phyloP scores from a whole-genome alignment of 2,888 invertebrate species.

The Tridacna gigas region DNA sequence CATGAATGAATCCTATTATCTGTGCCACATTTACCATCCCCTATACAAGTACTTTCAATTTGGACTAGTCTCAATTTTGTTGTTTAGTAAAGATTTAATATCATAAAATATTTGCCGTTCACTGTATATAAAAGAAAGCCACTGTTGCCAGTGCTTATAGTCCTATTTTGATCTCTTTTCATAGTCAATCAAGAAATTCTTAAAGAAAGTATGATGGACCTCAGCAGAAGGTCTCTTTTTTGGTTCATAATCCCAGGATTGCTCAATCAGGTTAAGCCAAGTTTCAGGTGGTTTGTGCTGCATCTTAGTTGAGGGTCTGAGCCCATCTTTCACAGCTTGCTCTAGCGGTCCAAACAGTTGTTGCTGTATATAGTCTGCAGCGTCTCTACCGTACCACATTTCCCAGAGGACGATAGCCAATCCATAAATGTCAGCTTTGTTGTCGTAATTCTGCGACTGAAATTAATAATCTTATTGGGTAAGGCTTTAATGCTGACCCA shows the following conservation, averaged over 20 bases:
- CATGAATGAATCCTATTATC: no score
- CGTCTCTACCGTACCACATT: slow-evolving; percentile 78
- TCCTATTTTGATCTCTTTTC: no score
- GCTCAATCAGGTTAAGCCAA: slow-evolving; percentile 66
- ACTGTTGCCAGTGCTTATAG: no score
- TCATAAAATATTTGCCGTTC: no score
- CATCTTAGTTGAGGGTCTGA: slow-evolving; percentile 73
- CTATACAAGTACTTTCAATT: no score
- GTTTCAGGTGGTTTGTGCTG: slow-evolving; percentile 66
- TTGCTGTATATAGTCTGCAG: slow-evolving; percentile 72
- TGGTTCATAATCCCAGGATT: slow-evolving; percentile 71
- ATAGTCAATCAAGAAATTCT: slow-evolving; percentile 24
- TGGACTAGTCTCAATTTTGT: no score
- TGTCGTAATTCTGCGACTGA: slow-evolving; percentile 58
- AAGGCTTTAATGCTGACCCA: background rate
- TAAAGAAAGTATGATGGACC: slow-evolving; percentile 47
- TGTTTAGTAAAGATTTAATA: no score
- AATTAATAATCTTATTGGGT: background rate
- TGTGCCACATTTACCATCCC: no score
- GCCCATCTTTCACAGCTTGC: slow-evolving; percentile 67
- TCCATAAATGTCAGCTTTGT: slow-evolving; percentile 69
- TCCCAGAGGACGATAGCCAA: slow-evolving; percentile 77
- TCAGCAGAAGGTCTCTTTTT: slow-evolving; percentile 59
- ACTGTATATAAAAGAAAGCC: no score
- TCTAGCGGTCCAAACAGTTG: slow-evolving; percentile 68